These are phyloP conservation scores for Dermochelys coriacea DNA, from an alignment of 2,797 vertebrate genomes.

Conservation along the genomic window DNA sequence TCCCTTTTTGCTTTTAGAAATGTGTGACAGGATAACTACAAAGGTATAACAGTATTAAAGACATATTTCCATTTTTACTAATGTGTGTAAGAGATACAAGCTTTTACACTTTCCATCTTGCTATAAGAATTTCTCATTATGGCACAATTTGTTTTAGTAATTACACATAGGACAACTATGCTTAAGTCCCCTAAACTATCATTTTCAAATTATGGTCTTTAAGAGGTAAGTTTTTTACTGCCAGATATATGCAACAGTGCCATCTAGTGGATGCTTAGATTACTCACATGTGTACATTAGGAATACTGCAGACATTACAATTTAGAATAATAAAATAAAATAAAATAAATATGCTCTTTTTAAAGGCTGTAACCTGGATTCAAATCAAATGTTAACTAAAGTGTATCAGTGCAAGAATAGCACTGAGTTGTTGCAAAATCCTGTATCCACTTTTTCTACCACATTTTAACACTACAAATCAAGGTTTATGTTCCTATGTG, in stretches of 20 bases:
- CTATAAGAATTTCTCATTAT: not conserved
- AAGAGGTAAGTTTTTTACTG: not conserved
- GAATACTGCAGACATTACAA: not conserved
- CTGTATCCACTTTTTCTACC: rapidly evolving
- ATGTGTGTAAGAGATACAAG: not conserved
- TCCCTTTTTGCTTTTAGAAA: rapidly evolving
- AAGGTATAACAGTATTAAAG: not conserved
- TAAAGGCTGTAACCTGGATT: not conserved
- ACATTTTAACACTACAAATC: rapidly evolving
- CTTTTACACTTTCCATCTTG: not conserved
- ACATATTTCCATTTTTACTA: rapidly evolving
- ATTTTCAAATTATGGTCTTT: not conserved
- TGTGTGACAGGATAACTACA: rapidly evolving
- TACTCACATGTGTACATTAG: not conserved
- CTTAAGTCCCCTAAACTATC: not conserved
- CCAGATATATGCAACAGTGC: slow-evolving; percentile 78
- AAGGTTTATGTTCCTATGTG: rapidly evolving
- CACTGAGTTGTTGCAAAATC: not conserved
- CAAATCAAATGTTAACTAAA: not conserved
- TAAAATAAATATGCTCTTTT: not conserved
- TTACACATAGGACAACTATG: not conserved
- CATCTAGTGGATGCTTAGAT: slow-evolving; percentile 75
- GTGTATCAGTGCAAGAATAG: not conserved
- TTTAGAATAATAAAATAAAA: not conserved
- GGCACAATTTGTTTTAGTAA: not conserved